Base-by-base conservation (phyloP, 2,797 vertebrate genomes). In the Pelodytes ibericus region DNA sequence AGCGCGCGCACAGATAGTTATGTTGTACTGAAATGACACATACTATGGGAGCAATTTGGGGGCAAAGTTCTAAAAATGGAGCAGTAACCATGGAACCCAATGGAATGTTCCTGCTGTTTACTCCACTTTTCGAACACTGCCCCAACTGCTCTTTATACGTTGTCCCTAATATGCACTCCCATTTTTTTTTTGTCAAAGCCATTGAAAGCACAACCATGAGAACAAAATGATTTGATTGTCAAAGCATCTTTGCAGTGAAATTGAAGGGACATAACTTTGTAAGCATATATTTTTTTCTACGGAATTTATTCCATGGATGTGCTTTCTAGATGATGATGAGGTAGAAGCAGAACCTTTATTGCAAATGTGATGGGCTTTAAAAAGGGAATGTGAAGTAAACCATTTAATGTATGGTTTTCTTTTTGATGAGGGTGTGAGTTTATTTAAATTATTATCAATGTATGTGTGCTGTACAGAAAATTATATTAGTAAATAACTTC, bases 221-320 rank as follows among this genome's bases (percentile, higher is more conserved):
- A 80, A 81, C 86, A 80, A 26, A 49, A 85, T 84, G 83, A 86
- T 86, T 88, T 95, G 95, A 96, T 96, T 96, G 95, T 96, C 95
- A 89, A 91, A 94, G 95, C 95, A 88, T 89, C 88, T 80, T 90
- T 91, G 91, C 88, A 88, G 90, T 92, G 91, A 90, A 88, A 88
- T 82, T 79, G 83, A 47, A 83, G 67, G 83, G 87, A 90, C 86
- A 89, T 81, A 83, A 81, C 83, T 81, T 86, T 80, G 86, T 81
- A 88, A 66, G 60, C 64, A 62, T 41, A 27, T 81, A 85, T 86
- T 74, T 80, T 83, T 83, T 72, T 30, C 84, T 80, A 79, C 83
- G 86, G 81, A 87, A 86, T 89, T 83, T 80, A 88, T 77, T 87
- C 83, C 84, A 85, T 80, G 86, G 85, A 87, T 81, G 83, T 89